phyloP scores from a whole-genome alignment of 1,140 invertebrate genomes.

The Neodiprion lecontei region DNA sequence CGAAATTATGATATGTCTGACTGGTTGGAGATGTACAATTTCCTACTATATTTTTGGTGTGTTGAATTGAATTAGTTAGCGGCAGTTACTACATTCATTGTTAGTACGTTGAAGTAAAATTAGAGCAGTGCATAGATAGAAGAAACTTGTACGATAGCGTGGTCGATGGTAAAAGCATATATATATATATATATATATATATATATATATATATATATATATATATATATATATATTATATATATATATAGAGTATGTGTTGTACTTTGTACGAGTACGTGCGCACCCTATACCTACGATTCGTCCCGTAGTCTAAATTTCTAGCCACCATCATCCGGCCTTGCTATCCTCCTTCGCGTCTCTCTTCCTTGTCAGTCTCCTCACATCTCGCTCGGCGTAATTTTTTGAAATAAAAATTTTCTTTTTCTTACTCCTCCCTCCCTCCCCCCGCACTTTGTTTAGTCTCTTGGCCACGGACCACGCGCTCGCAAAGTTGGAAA shows the following conservation, averaged over 20 bases:
- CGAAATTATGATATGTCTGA: too few relatives aligned
- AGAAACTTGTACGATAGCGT: conserved; percentile 7
- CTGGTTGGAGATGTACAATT: too few relatives aligned
- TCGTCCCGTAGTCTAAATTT: neutral
- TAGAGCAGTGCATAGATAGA: conserved; percentile 11
- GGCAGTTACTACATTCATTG: conserved; percentile 9
- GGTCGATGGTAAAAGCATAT: conserved; percentile 5
- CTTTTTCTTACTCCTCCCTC: neutral
- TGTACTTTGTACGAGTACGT: neutral
- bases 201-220: too few relatives aligned
- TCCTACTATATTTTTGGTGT: too few relatives aligned
- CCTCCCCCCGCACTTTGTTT: neutral
- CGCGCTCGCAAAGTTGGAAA: conserved; percentile 9
- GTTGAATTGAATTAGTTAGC: neutral
- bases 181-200: too few relatives aligned
- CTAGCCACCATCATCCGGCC: neutral
- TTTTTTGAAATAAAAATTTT: too few relatives aligned
- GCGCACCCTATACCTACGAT: neutral
- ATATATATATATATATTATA: neutral
- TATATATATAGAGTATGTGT: neutral
- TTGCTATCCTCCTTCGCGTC: neutral
- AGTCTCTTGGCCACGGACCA: neutral
- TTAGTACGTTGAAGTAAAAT: conserved; percentile 12
- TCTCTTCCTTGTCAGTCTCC: too few relatives aligned
- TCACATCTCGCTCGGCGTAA: too few relatives aligned